These are phyloP conservation scores for Neomonachus schauinslandi DNA, from an alignment of 2,113 vertebrate genomes.

Conservation along the genomic window DNA sequence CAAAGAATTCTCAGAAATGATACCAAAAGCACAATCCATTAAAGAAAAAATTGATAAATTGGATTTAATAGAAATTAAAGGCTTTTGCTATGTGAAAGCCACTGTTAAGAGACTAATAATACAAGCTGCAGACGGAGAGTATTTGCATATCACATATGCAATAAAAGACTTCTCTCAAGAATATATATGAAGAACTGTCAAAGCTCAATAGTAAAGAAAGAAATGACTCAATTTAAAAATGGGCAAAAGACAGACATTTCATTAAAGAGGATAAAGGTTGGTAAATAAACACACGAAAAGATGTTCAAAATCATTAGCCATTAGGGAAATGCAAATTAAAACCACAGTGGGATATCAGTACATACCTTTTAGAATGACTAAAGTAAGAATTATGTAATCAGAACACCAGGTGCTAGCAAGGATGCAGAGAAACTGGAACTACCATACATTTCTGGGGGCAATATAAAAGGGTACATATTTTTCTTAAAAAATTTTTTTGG, in stretches of 20 bases:
- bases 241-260: background rate
- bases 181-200: background rate
- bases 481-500: background rate
- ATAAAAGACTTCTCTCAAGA: background rate
- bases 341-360: background rate
- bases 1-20: background rate
- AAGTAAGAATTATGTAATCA: background rate
- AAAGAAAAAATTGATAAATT: background rate
- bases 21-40: background rate
- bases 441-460: background rate
- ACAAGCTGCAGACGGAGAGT: background rate
- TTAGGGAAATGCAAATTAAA: slow-evolving; percentile 17
- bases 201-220: background rate
- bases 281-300: slow-evolving; percentile 26
- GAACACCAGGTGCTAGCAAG: background rate
- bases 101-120: background rate
- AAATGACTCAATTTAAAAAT: background rate
- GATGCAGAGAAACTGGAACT: background rate
- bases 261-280: background rate
- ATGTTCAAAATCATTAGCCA: background rate
- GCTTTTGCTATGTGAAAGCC: background rate
- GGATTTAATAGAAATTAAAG: background rate
- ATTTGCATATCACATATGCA: slow-evolving; percentile 30
- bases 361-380: background rate
- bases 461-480: background rate